Base-by-base conservation (phyloP, 1,140 invertebrate genomes). In the Cotesia glomerata region DNA sequence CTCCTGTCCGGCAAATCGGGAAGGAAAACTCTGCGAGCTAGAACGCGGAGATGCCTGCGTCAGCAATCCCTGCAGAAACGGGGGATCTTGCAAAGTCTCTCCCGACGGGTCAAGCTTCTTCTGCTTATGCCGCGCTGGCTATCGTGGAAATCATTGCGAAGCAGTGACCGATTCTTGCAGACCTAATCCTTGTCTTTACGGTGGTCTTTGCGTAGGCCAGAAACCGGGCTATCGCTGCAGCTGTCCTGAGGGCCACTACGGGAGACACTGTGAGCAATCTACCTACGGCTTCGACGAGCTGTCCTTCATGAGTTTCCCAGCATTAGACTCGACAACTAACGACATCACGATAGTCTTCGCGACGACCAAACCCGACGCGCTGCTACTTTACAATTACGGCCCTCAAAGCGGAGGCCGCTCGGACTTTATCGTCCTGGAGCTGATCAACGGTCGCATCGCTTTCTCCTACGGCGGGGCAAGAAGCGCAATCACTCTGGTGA, bases 271-370 rank as follows among this genome's bases (percentile, higher is more conserved):
- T 85, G 95, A 98, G 83, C 93, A 93, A 73, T 93, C 94, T 0
- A 96, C 94, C 7, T 95, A 92, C 82, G 95, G 96, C 14, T 98
- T 98, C 82, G 90, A 91, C 66, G 94, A 95, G 77, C 87, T 96
- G 0, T 98, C 96, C 0, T 98, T 91, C 82, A 95, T 97, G 93
- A 89, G 92, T 11, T 98, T 97, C 84, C 91, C 93, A 3, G 87
- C 95, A 0, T 80, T 98, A 54, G 94, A 97, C 79, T 91, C 93
- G 0, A 94, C 92, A 61, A 96, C 94, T 2, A 97, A 97, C 82
- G 95, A 97, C 77, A 95, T 97, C 64, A 94, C 95, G 0, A 92
- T 98, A 34, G 92, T 95, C 18, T 97, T 98, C 84, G 94, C 96
- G 9, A 98, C 96, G 0, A 95, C 93, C 0, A 96, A 96, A 83